These are phyloP conservation scores for Ridgeia piscesae DNA, from an alignment of 1,140 invertebrate genomes.

Conservation along the genomic window DNA sequence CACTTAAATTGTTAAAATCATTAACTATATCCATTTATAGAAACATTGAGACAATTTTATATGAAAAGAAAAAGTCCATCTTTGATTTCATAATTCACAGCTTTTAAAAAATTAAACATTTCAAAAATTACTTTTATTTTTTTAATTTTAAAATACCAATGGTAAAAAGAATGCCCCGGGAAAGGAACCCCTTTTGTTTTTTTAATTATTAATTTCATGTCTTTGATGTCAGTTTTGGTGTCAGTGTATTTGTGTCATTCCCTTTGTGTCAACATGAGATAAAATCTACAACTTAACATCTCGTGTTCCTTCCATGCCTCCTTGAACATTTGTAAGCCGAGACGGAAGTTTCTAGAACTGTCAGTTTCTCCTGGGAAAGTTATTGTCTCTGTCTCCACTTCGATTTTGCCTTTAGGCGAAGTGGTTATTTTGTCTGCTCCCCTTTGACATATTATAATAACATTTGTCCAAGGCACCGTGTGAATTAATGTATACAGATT, in stretches of 20 bases:
- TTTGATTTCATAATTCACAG: too few relatives aligned
- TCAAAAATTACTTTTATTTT: too few relatives aligned
- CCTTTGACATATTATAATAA: not conserved
- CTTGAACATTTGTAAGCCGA: not conserved
- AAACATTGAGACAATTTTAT: too few relatives aligned
- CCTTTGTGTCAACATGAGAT: not conserved
- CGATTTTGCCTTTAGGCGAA: not conserved
- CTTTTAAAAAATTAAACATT: too few relatives aligned
- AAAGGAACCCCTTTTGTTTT: too few relatives aligned
- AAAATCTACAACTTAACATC: not conserved
- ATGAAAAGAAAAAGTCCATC: too few relatives aligned
- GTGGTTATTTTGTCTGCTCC: not conserved
- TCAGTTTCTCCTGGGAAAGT: not conserved
- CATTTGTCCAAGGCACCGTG: not conserved
- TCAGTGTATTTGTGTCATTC: not conserved
- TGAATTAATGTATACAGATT: not conserved
- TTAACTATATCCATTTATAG: too few relatives aligned
- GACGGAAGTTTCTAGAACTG: not conserved
- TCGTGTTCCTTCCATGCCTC: not conserved
- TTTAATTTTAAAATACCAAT: too few relatives aligned
- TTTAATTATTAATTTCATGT: not conserved
- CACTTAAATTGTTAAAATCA: too few relatives aligned
- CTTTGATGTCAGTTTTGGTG: not conserved
- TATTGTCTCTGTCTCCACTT: not conserved
- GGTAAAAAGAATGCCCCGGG: too few relatives aligned